Evolutionary conservation across 2,113 vertebrate genomes (phyloP).

Genomic region (Thunnus thynnus): DNA sequence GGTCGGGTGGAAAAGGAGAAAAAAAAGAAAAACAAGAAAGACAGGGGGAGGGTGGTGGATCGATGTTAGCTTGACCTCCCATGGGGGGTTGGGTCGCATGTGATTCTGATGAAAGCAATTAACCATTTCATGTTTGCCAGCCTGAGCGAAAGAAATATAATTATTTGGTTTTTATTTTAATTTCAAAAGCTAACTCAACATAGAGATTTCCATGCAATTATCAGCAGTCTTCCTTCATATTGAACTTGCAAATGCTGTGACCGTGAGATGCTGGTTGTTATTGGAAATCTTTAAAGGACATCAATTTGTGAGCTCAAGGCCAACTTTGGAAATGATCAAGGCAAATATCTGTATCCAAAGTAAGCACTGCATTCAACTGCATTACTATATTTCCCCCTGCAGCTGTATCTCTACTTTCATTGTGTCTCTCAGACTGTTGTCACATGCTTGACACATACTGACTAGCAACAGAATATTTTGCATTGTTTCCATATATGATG

Average conservation of each 20-base stretch:
- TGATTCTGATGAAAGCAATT: constrained; percentile 72
- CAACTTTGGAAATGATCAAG: constrained; percentile 59
- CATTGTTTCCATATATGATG: constrained; percentile 5
- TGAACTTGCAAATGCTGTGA: constrained; percentile 65
- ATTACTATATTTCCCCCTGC: constrained; percentile 59
- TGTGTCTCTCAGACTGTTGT: constrained; percentile 31
- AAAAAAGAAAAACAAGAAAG: constrained; percentile 29
- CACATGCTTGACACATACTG: constrained; percentile 20
- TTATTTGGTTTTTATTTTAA: constrained; percentile 42
- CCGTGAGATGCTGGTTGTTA: constrained; percentile 51
- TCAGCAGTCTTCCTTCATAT: constrained; percentile 36
- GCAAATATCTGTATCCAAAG: constrained; percentile 68
- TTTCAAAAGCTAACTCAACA: constrained; percentile 32
- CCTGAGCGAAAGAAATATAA: constrained; percentile 43
- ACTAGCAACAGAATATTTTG: constrained; percentile 12
- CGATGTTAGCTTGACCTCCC: constrained; percentile 77
- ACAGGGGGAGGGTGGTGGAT: constrained; percentile 63
- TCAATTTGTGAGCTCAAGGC: constrained; percentile 60
- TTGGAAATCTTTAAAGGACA: constrained; percentile 67
- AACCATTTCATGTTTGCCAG: constrained; percentile 66
- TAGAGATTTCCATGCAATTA: constrained; percentile 61
- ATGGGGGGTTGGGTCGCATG: constrained; percentile 41
- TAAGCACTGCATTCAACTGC: constrained; percentile 36
- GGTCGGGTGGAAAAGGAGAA: constrained; percentile 55
- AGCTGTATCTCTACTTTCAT: constrained; percentile 43